Conservation (phyloP, 2,113 vertebrate genomes). For the Pedionomus torquatus region DNA sequence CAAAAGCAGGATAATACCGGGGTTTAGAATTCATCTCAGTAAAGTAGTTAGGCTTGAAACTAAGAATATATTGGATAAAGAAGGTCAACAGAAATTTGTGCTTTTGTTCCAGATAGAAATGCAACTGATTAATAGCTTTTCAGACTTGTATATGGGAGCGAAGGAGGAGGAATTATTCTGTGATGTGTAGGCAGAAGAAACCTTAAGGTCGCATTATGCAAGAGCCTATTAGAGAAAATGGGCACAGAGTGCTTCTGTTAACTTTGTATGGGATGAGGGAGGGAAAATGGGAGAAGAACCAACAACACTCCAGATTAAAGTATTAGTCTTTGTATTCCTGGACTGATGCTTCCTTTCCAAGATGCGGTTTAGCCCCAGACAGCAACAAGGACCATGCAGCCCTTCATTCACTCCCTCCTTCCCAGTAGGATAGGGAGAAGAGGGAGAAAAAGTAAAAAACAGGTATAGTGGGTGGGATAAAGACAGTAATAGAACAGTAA, state of each 20-base stretch:
- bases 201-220: neutral
- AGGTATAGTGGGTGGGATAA: neutral
- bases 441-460: neutral
- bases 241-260: neutral
- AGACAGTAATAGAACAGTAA: neutral
- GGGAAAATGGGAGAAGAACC: neutral
- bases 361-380: neutral
- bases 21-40: neutral
- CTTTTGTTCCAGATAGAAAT: neutral
- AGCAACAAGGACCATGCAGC: neutral
- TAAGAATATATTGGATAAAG: neutral
- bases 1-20: neutral
- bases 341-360: neutral
- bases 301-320: neutral
- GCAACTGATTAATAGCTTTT: neutral
- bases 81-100: neutral
- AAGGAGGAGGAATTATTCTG: neutral
- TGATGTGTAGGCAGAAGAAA: neutral
- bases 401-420: neutral
- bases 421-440: neutral
- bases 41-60: neutral
- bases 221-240: neutral
- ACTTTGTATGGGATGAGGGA: neutral
- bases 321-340: neutral
- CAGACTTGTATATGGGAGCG: neutral